Conservation (phyloP, 2,888 invertebrate species). For the Synanthedon formicaeformis region DNA sequence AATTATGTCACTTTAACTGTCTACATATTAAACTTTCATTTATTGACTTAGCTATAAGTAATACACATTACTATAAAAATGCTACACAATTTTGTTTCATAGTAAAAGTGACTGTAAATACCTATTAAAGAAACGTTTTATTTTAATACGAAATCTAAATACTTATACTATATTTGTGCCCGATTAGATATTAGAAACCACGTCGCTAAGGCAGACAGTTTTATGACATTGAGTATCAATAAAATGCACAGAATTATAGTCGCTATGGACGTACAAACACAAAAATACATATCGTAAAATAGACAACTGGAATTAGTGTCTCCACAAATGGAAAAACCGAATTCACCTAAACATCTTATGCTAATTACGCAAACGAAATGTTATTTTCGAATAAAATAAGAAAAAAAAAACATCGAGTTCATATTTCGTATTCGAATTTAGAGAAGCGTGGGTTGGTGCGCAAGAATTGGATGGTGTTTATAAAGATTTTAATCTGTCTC, state of each 20-base stretch:
- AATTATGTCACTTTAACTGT: too few species aligned
- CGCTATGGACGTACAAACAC: constrained; percentile 26
- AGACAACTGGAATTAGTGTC: constrained; percentile 45
- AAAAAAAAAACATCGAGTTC: constrained; percentile 26
- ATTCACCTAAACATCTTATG: constrained; percentile 39
- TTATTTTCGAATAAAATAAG: constrained; percentile 10
- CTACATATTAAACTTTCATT: too few species aligned
- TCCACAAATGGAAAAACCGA: constrained; percentile 46
- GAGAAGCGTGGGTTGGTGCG: constrained; percentile 46
- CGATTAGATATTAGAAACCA: constrained; percentile 34
- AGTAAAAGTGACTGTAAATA: not conserved
- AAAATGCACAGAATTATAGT: constrained; percentile 46
- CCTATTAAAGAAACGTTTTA: not conserved
- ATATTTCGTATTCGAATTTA: constrained; percentile 44
- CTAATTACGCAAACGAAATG: constrained; percentile 41
- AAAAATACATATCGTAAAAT: constrained; percentile 50
- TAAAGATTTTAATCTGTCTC: constrained; percentile 56
- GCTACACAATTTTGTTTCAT: not conserved
- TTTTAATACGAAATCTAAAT: constrained; percentile 8
- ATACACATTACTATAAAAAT: too few species aligned
- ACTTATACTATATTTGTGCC: constrained; percentile 21
- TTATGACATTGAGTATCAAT: constrained; percentile 44
- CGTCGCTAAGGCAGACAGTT: constrained; percentile 32
- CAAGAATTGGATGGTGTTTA: constrained; percentile 46
- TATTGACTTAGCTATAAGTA: too few species aligned